phyloP scores from a whole-genome alignment of 2,888 invertebrate genomes.

The Chymomyza caudatula region DNA sequence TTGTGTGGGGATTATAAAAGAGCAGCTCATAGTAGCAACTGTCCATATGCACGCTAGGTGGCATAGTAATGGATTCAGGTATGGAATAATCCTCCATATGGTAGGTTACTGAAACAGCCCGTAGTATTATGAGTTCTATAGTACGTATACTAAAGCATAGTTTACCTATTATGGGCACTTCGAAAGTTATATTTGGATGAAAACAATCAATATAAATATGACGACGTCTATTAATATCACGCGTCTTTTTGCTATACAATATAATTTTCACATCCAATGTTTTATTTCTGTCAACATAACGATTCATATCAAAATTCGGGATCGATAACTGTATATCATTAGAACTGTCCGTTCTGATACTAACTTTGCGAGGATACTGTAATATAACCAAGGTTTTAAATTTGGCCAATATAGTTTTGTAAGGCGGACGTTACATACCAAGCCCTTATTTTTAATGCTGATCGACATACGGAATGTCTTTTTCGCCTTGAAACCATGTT shows the following conservation, averaged over 20 bases:
- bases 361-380: slow-evolving; percentile 59
- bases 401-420: not conserved
- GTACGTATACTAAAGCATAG: no score
- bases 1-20: slow-evolving; percentile 53
- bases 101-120: not conserved
- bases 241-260: slow-evolving; percentile 32
- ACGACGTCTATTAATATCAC: slow-evolving; percentile 54
- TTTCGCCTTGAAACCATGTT: slow-evolving; percentile 22
- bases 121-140: no score
- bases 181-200: slow-evolving; percentile 67
- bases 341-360: slow-evolving; percentile 55
- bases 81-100: slow-evolving; percentile 18
- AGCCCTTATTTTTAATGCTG: slow-evolving; percentile 39
- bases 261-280: slow-evolving; percentile 41
- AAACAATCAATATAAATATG: slow-evolving; percentile 55
- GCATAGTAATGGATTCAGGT: slow-evolving; percentile 35
- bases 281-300: slow-evolving; percentile 57
- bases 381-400: not conserved
- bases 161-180: slow-evolving; percentile 69
- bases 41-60: slow-evolving; percentile 41
- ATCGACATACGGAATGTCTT: slow-evolving; percentile 39
- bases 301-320: slow-evolving; percentile 24
- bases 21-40: slow-evolving; percentile 58
- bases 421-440: slow-evolving; percentile 27
- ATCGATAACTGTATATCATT: slow-evolving; percentile 42